phyloP scores from a whole-genome alignment of 2,888 invertebrate genomes.

The Luperina nickerlii region DNA sequence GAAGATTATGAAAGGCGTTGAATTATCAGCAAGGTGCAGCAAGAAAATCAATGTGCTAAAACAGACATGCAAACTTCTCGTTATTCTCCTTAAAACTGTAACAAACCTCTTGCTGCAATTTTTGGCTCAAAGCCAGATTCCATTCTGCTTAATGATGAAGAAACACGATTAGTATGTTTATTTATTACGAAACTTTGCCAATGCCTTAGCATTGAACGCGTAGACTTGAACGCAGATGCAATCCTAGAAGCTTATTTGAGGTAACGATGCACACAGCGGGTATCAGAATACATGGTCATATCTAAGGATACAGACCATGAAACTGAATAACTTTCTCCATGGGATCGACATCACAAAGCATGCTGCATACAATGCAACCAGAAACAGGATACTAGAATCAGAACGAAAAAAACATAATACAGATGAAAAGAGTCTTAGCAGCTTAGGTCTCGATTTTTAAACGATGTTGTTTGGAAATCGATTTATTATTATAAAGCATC shows the following conservation, averaged over 20 bases:
- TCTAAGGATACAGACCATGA: not conserved
- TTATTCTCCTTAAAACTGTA: slow-evolving; percentile 10
- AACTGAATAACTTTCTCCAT: not conserved
- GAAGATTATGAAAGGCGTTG: not conserved
- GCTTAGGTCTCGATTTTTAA: not conserved
- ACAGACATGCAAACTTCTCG: not conserved
- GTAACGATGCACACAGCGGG: not conserved
- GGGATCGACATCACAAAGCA: not conserved
- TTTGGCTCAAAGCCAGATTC: slow-evolving; percentile 40
- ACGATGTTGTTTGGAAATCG: not conserved
- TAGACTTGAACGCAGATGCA: slow-evolving; percentile 14
- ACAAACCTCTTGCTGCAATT: slow-evolving; percentile 14
- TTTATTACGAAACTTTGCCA: slow-evolving; percentile 40
- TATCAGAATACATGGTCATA: not conserved
- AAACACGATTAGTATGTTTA: slow-evolving; percentile 49
- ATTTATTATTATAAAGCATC: not conserved
- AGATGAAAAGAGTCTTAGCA: not conserved
- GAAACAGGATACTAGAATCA: not conserved
- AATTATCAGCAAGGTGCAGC: not conserved
- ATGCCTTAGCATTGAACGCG: slow-evolving; percentile 21
- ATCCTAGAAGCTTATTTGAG: not conserved
- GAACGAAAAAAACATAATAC: not conserved
- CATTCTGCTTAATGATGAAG: slow-evolving; percentile 46
- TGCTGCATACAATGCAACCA: not conserved
- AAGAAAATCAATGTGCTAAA: not conserved